Evolutionary conservation across 2,113 vertebrate species (phyloP).

Genomic region (Xenopus laevis): DNA sequence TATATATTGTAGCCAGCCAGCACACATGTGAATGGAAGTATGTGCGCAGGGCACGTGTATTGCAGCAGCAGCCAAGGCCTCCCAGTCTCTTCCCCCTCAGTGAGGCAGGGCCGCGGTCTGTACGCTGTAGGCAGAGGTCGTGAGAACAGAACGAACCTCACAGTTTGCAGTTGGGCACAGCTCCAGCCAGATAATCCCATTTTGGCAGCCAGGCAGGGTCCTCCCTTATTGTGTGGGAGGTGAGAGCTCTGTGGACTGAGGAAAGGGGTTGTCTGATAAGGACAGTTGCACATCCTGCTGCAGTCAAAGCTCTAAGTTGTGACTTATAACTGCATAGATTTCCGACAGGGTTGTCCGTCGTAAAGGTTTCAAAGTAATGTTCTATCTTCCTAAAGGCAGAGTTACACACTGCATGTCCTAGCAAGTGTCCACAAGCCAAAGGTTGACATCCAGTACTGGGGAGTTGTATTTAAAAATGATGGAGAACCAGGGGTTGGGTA

Average conservation of each 20-base stretch:
- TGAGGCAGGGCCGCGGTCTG: conserved; percentile 9
- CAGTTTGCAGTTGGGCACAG: conserved; percentile 70
- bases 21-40: conserved; percentile 20
- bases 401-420: too few relatives aligned
- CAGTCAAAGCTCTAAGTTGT: too few relatives aligned
- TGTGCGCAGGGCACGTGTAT: conserved; percentile 31
- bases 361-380: too few relatives aligned
- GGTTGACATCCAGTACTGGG: too few relatives aligned
- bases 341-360: too few relatives aligned
- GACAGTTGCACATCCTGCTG: too few relatives aligned
- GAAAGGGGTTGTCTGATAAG: background rate
- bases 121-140: conserved; percentile 64
- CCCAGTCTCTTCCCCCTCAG: conserved; percentile 25
- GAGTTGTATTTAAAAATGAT: too few relatives aligned
- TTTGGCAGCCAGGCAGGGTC: conserved; percentile 50
- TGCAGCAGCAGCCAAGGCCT: conserved; percentile 29
- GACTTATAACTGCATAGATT: too few relatives aligned
- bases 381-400: too few relatives aligned
- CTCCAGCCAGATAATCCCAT: conserved; percentile 74
- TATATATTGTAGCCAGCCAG: background rate
- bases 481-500: too few relatives aligned
- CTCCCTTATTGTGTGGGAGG: conserved; percentile 57
- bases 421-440: too few relatives aligned
- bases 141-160: conserved; percentile 77
- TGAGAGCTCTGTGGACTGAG: conserved; percentile 47